These are phyloP conservation scores for Pagetopsis macropterus DNA, from an alignment of 2,797 vertebrate species.

Conservation along the genomic window DNA sequence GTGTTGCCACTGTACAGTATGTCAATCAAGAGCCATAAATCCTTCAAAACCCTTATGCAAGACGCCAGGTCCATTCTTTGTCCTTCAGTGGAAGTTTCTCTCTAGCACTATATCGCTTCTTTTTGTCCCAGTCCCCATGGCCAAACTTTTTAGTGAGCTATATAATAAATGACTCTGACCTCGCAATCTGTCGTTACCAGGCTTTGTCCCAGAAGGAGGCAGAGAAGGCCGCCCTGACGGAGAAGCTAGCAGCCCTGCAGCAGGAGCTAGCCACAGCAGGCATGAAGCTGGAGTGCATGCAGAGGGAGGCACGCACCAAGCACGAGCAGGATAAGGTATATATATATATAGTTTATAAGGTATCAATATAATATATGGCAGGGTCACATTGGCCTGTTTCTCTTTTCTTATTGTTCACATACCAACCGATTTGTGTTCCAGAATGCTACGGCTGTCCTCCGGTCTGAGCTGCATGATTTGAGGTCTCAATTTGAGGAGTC, in stretches of 20 bases:
- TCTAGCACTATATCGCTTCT: not conserved
- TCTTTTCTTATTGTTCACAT: not conserved
- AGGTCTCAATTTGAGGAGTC: constrained; percentile 81
- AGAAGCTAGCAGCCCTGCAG: constrained; percentile 76
- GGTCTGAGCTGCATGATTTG: constrained; percentile 76
- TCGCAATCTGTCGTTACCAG: constrained; percentile 65
- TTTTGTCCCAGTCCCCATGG: not conserved
- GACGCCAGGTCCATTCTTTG: not conserved
- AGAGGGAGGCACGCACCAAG: constrained; percentile 77
- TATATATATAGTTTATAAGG: not conserved
- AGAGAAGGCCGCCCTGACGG: constrained; percentile 78
- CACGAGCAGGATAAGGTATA: constrained; percentile 85
- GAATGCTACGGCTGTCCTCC: constrained; percentile 62
- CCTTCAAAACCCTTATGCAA: constrained; percentile 6
- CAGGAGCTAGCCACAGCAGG: constrained; percentile 72
- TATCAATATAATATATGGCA: not conserved
- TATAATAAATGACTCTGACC: constrained; percentile 16
- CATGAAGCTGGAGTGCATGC: constrained; percentile 73
- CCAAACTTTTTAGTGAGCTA: constrained; percentile 9
- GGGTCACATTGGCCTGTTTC: not conserved
- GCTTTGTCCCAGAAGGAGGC: constrained; percentile 84
- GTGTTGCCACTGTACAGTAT: not conserved
- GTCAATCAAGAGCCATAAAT: constrained; percentile 2
- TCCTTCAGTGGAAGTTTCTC: not conserved
- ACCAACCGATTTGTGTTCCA: constrained; percentile 28